phyloP scores from a whole-genome alignment of 2,888 invertebrate genomes.

The Caenorhabditis drosophilae region DNA sequence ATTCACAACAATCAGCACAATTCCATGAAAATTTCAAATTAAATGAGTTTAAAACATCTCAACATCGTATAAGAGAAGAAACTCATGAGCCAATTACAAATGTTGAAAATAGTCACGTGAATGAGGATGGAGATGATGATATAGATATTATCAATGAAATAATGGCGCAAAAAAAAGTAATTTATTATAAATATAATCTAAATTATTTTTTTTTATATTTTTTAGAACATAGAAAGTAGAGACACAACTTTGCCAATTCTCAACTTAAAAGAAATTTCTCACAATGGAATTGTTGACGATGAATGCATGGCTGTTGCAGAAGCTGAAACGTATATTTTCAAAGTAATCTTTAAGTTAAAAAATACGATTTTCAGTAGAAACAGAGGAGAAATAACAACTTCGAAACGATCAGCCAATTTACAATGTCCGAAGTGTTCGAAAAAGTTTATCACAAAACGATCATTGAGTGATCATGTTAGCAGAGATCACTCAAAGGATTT shows the following conservation, averaged over 20 bases:
- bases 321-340: not conserved
- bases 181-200: too few species aligned
- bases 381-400: not conserved
- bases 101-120: not conserved
- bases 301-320: not conserved
- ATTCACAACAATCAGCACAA: not conserved
- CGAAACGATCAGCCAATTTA: not conserved
- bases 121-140: constrained; percentile 1
- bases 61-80: not conserved
- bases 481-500: not conserved
- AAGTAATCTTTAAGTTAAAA: not conserved
- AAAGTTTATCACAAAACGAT: not conserved
- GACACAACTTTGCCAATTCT: too few species aligned
- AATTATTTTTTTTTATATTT: too few species aligned
- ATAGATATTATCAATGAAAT: not conserved
- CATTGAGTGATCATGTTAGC: not conserved
- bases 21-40: not conserved
- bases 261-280: too few species aligned
- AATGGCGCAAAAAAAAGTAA: not conserved
- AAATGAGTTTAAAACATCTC: too few species aligned
- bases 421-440: not conserved
- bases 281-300: not conserved
- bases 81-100: not conserved
- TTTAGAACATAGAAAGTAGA: too few species aligned
- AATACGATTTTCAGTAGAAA: not conserved